Evolutionary conservation across 2,888 invertebrate genomes (phyloP).

Genomic region (Tineola bisselliella): DNA sequence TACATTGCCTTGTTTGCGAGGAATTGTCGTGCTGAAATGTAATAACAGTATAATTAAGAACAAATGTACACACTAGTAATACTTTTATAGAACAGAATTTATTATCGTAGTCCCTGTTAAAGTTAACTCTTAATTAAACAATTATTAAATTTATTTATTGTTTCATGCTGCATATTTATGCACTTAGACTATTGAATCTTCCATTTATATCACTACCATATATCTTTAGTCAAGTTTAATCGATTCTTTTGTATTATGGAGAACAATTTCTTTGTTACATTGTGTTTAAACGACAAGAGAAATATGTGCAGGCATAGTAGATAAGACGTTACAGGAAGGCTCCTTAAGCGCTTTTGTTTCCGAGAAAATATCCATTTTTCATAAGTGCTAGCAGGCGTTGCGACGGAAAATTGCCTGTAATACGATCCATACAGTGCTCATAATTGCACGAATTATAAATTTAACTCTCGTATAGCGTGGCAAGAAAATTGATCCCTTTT

Average conservation of each 20-base stretch:
- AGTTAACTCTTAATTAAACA: too few species aligned
- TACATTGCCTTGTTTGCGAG: background rate
- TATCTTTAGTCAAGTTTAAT: background rate
- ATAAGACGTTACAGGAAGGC: conserved; percentile 47
- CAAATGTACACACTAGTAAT: background rate
- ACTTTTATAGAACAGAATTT: too few species aligned
- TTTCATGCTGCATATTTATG: background rate
- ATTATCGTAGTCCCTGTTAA: too few species aligned
- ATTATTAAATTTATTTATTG: too few species aligned
- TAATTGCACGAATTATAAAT: conserved; percentile 37
- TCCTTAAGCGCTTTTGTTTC: conserved; percentile 53
- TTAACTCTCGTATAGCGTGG: conserved; percentile 23
- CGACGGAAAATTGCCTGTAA: conserved; percentile 46
- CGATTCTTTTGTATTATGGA: conserved; percentile 29
- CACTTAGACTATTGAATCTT: background rate
- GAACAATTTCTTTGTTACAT: conserved; percentile 59
- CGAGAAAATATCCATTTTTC: conserved; percentile 51
- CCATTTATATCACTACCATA: background rate
- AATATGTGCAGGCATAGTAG: conserved; percentile 20
- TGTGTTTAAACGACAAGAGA: conserved; percentile 45
- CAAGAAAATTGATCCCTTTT: conserved; percentile 39
- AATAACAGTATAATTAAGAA: background rate
- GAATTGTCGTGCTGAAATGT: background rate
- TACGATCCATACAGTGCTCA: conserved; percentile 30
- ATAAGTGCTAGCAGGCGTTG: conserved; percentile 26